phyloP scores from a whole-genome alignment of 92 coral and sea anemone genomes.

The Hydrozoanthus gracilis region DNA sequence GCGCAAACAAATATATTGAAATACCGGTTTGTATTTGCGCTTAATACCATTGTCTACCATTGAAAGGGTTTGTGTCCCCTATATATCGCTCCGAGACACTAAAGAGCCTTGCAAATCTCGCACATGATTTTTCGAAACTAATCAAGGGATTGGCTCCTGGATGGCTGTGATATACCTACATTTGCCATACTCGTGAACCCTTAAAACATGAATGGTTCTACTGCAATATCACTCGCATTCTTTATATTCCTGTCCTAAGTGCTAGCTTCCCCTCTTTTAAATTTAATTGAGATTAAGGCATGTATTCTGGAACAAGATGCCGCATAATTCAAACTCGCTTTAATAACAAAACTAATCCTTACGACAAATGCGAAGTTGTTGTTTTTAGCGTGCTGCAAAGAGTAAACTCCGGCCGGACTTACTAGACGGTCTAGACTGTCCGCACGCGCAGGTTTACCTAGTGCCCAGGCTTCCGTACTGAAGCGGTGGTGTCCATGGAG shows the following conservation, averaged over 20 bases:
- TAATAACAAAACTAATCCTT: not conserved
- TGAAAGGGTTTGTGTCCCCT: not conserved
- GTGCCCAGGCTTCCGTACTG: not conserved
- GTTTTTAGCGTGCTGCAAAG: not conserved
- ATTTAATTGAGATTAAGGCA: not conserved
- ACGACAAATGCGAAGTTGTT: not conserved
- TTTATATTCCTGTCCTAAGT: constrained; percentile 18
- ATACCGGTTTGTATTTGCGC: not conserved
- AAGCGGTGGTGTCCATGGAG: not conserved
- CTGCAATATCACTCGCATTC: constrained; percentile 12
- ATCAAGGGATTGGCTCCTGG: constrained; percentile 4
- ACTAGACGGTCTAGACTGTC: no score
- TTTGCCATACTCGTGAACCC: not conserved
- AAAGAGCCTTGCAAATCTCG: not conserved
- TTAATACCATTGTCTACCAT: not conserved
- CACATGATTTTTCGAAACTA: not conserved
- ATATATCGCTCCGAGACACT: not conserved
- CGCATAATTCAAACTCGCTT: not conserved
- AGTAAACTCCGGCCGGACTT: no score
- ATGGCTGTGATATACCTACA: not conserved
- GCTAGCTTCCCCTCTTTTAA: not conserved
- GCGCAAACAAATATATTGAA: not conserved
- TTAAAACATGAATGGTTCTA: not conserved
- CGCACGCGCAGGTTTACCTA: not conserved
- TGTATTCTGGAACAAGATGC: not conserved